A percentile compares a stretch with the other conserved stretches of the same genome.
Conservation (phyloP, 2,888 invertebrate species). For the Phyllotreta cruciferae region DNA sequence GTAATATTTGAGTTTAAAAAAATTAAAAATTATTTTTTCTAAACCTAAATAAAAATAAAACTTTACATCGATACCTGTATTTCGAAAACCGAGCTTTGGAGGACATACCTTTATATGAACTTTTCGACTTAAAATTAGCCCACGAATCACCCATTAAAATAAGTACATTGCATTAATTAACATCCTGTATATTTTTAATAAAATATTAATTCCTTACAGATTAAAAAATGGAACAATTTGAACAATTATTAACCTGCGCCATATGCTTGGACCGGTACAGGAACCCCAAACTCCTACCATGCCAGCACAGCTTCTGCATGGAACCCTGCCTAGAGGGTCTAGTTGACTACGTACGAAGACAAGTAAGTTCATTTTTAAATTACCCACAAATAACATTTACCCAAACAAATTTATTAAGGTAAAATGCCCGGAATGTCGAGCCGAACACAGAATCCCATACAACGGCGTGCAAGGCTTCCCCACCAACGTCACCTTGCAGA, state of each 20-base stretch:
- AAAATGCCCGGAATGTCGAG: conserved; percentile 97
- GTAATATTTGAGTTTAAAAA: too few species aligned
- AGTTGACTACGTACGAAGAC: conserved; percentile 92
- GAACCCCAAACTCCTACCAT: conserved; percentile 98
- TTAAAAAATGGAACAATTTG: conserved; percentile 88
- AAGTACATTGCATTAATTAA: too few species aligned
- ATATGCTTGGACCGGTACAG: conserved; percentile 97
- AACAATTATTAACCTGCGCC: conserved; percentile 96
- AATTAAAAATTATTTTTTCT: too few species aligned
- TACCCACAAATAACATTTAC: too few species aligned
- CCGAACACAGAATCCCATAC: conserved; percentile 95
- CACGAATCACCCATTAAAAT: too few species aligned
- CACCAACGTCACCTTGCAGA: conserved; percentile 93
- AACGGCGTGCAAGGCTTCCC: conserved; percentile 94
- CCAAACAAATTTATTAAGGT: too few species aligned
- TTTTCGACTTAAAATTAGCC: too few species aligned
- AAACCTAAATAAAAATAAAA: too few species aligned
- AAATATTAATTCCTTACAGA: conserved; percentile 43
- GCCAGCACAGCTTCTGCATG: conserved; percentile 99
- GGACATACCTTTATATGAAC: too few species aligned
- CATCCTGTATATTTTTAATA: too few species aligned
- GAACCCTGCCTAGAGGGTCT: conserved; percentile 98
- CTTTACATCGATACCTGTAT: too few species aligned
- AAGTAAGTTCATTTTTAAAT: conserved; percentile 65
- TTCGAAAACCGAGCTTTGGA: too few species aligned